Base-by-base conservation (phyloP, 2,113 vertebrate species). In the Puma concolor region DNA sequence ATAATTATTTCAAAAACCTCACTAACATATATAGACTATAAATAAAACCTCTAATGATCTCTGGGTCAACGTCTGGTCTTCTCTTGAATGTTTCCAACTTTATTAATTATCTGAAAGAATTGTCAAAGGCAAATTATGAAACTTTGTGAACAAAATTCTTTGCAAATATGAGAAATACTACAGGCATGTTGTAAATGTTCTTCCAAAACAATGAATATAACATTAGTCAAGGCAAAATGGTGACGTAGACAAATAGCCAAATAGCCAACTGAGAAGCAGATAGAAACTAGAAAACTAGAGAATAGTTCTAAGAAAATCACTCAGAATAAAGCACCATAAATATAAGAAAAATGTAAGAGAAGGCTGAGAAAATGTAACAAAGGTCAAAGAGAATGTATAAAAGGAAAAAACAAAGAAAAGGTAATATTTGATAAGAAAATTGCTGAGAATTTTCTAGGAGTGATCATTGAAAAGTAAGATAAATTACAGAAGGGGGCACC, bases 1-100 rank as follows among this genome's bases (percentile, higher is more conserved):
- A 92, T 97, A 97, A 98, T 85, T 95, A 95, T 93, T 97, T 98
- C 69, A 97, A 97, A 98, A 97, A 64, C 69, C 94, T 93, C 38
- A 88, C 85, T 97, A 97, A 95, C 67, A 17, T 82, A 92, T 86
- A 96, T 96, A 94, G 38, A 89, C 31, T 95, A 77, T 92, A 98
- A 98, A 95, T 86, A 97, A 97, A 76, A 57, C 60, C 36, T 95
- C 95, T 90, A 31, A 23, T 83, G 63, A 67, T 87, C 12, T 84
- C 19, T 89, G 63, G 25, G 82, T 71, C 84, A 83, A 21, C 81
- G 13, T 33, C 21, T 74, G 0, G 14, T 88, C n/a, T 52, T 86
- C 23, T 86, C 6, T 67, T 80, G 25, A 93, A 60, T 97, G 15
- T 93, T 84, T 44, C 31, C 11, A 76, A 60, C 66, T 96, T 90